phyloP scores from a whole-genome alignment of 2,888 invertebrate species.

The Cordylochernes scorpioides region DNA sequence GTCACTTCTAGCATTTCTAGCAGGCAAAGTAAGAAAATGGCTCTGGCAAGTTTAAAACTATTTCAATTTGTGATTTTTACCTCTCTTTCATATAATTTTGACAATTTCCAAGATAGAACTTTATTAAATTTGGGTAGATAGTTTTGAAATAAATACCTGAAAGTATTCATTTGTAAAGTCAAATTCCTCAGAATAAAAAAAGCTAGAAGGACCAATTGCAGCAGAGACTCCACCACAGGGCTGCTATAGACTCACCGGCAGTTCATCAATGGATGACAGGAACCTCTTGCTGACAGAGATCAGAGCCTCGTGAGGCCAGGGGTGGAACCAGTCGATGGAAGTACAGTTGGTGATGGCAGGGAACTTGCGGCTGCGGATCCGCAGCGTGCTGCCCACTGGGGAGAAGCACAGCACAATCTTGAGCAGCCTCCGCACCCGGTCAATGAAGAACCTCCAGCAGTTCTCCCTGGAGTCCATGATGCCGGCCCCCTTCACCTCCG shows the following conservation, averaged over 20 bases:
- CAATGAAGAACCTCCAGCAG: slow-evolving; percentile 93
- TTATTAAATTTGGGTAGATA: too few species aligned
- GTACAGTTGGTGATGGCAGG: slow-evolving; percentile 86
- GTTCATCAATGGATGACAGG: slow-evolving; percentile 44
- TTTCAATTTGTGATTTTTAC: too few species aligned
- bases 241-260: slow-evolving; percentile 34
- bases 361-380: slow-evolving; percentile 75
- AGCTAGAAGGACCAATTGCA: too few species aligned
- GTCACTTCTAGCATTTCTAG: too few species aligned
- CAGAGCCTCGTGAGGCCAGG: slow-evolving; percentile 91
- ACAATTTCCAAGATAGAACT: too few species aligned
- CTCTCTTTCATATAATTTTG: too few species aligned
- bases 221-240: not conserved
- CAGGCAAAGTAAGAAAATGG: too few species aligned
- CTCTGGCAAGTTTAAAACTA: too few species aligned
- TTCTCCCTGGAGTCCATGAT: slow-evolving; percentile 73
- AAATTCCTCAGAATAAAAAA: not conserved
- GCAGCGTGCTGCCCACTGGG: slow-evolving; percentile 71
- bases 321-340: slow-evolving; percentile 91
- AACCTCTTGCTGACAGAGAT: slow-evolving; percentile 75
- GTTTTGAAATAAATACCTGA: not conserved
- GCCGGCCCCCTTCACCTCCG: slow-evolving; percentile 49
- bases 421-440: slow-evolving; percentile 48
- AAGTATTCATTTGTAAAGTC: not conserved
- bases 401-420: slow-evolving; percentile 90